Evolutionary conservation across 37 sponge, comb jelly and placozoan genomes (phyloP).

Genomic region (Haliclona indistincta): DNA sequence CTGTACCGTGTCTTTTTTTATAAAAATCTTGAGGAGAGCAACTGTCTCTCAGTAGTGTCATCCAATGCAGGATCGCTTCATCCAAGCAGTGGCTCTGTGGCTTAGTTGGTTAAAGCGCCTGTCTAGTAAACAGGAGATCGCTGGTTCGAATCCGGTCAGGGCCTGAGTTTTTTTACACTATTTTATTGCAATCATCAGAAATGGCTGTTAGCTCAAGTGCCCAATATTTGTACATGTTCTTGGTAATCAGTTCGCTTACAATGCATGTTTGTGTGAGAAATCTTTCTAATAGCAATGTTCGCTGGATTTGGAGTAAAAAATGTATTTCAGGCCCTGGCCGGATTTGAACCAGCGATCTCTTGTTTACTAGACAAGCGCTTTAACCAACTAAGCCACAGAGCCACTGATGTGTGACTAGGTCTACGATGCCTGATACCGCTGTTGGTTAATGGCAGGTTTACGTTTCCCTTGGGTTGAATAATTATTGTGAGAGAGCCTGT

Average conservation of each 20-base stretch:
- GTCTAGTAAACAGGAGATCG: constrained; percentile 52
- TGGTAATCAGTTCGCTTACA: constrained; percentile 7
- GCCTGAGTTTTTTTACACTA: too few species aligned
- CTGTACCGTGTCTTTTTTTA: too few species aligned
- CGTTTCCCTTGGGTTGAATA: not conserved
- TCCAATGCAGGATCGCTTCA: too few species aligned
- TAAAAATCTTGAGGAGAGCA: too few species aligned
- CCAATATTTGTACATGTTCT: not conserved
- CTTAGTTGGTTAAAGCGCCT: constrained; percentile 54
- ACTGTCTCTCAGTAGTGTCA: too few species aligned
- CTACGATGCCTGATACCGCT: not conserved
- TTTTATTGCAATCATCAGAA: constrained; percentile 8
- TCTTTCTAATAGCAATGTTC: too few species aligned
- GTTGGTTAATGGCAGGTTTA: not conserved
- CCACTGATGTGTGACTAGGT: not conserved
- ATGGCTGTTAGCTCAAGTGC: not conserved
- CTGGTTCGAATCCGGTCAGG: constrained; percentile 39
- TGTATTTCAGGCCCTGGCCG: constrained; percentile 24
- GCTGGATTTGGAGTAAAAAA: too few species aligned
- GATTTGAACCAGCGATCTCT: constrained; percentile 45
- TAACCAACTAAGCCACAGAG: constrained; percentile 50
- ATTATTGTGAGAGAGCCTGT: not conserved
- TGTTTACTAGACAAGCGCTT: constrained; percentile 53
- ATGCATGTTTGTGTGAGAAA: not conserved
- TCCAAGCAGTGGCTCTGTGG: constrained; percentile 40